phyloP scores from a whole-genome alignment of 2,113 vertebrate genomes.

The Colius striatus region DNA sequence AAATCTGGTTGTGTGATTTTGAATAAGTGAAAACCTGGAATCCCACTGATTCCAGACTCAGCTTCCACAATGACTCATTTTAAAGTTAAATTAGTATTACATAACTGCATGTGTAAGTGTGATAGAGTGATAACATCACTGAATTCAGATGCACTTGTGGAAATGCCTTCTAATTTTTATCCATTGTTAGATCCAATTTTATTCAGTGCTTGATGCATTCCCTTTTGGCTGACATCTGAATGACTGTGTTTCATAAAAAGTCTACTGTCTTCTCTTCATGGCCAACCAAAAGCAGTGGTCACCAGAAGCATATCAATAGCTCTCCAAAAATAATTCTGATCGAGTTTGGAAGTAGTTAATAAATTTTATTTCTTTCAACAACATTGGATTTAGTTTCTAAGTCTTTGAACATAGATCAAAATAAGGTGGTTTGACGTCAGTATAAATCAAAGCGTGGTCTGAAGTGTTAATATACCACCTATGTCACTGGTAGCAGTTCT shows the following conservation, averaged over 20 bases:
- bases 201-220: neutral
- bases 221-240: neutral
- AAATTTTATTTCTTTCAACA: slow-evolving; percentile 24
- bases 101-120: no score
- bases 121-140: neutral
- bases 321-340: neutral
- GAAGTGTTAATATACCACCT: slow-evolving; percentile 22
- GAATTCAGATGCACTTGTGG: neutral
- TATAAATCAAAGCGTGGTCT: slow-evolving; percentile 39
- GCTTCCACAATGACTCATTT: neutral
- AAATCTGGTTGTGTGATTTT: neutral
- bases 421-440: slow-evolving; percentile 43
- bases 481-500: neutral
- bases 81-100: neutral
- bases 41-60: neutral
- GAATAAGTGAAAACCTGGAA: neutral
- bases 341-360: slow-evolving; percentile 17
- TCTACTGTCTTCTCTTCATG: neutral
- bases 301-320: neutral
- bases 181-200: neutral
- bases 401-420: slow-evolving; percentile 44
- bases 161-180: neutral
- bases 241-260: neutral
- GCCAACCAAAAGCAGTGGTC: neutral
- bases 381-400: slow-evolving; percentile 4